Conservation (phyloP, 2,113 vertebrate species). For the Brachionichthys hirsutus region DNA sequence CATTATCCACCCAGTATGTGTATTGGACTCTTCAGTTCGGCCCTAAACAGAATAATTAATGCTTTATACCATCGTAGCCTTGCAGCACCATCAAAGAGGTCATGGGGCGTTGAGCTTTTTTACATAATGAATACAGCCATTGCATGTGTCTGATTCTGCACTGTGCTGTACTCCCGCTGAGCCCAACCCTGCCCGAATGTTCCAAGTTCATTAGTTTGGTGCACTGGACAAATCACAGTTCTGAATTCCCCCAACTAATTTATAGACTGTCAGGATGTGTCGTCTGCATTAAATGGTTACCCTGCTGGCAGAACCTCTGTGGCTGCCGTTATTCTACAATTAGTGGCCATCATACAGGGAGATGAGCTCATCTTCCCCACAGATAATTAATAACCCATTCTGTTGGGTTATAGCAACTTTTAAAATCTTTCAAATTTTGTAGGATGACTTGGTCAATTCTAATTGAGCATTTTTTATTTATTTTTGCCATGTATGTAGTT, state of each 20-base stretch:
- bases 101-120: conserved; percentile 14
- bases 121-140: conserved; percentile 42
- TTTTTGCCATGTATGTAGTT: too few species aligned
- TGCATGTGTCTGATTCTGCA: conserved; percentile 31
- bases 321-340: conserved; percentile 26
- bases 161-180: conserved; percentile 35
- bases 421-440: neutral
- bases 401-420: conserved; percentile 3
- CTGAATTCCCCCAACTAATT: conserved; percentile 44
- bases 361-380: conserved; percentile 1
- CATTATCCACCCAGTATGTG: neutral
- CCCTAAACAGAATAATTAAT: conserved; percentile 8
- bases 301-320: conserved; percentile 26
- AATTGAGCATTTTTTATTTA: neutral
- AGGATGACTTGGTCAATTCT: neutral
- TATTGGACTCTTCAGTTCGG: neutral
- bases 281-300: conserved; percentile 34
- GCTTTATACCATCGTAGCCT: conserved; percentile 6
- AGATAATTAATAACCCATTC: neutral
- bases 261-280: conserved; percentile 21
- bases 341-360: conserved; percentile 4
- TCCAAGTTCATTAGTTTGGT: conserved; percentile 48
- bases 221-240: conserved; percentile 27
- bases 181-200: conserved; percentile 41
- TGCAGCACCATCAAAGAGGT: conserved; percentile 23